phyloP scores from a whole-genome alignment of 2,113 vertebrate genomes.

The Copsychus sechellarum region DNA sequence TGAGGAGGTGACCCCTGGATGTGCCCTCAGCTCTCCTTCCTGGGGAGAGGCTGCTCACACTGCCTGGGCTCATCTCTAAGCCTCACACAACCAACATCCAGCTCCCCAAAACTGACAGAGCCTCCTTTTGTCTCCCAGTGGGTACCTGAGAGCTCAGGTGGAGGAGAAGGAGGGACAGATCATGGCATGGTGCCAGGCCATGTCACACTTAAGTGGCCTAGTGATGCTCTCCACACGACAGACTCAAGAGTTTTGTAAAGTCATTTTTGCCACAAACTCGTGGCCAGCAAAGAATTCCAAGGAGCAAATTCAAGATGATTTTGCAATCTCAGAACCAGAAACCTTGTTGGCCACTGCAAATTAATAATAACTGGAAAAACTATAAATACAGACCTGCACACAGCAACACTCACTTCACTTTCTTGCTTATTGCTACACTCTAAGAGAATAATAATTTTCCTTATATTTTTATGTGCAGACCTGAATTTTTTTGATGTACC shows the following conservation, averaged over 20 bases:
- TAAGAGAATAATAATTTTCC: not conserved
- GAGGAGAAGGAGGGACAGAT: not conserved
- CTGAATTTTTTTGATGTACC: not conserved
- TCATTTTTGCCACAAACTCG: not conserved
- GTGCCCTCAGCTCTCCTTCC: not conserved
- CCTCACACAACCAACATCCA: not conserved
- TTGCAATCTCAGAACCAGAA: not conserved
- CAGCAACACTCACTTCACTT: not conserved
- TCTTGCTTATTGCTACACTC: not conserved
- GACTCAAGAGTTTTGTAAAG: accelerated
- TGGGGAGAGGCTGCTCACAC: not conserved
- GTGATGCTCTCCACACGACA: accelerated
- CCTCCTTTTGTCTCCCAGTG: accelerated
- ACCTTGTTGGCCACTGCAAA: not conserved
- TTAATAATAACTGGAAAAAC: not conserved
- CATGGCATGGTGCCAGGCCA: not conserved
- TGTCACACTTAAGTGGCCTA: not conserved
- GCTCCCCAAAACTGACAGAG: not conserved
- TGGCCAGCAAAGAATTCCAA: not conserved
- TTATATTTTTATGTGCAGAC: not conserved
- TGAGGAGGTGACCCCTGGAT: not conserved
- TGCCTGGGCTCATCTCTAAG: not conserved
- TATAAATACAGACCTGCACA: not conserved
- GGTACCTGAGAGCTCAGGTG: accelerated
- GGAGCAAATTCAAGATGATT: not conserved